Evolutionary conservation across 2,888 invertebrate genomes (phyloP).

Genomic region (Diplazon laetatorius): DNA sequence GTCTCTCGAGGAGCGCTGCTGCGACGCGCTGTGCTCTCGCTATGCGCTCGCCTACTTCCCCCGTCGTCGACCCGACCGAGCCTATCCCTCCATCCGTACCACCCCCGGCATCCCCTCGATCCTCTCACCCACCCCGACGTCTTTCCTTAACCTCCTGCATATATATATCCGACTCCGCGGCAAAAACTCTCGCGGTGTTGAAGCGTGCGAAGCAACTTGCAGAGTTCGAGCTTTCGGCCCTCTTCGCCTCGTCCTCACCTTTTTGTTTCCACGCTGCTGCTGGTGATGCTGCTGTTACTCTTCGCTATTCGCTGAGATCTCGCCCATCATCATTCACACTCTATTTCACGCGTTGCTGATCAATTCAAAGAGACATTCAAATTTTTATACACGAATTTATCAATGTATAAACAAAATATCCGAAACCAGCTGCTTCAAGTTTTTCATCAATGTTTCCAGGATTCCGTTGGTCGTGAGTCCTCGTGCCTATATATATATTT

Average conservation of each 20-base stretch:
- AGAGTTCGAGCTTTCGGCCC: slow-evolving; percentile 31
- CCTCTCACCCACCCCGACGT: slow-evolving; percentile 43
- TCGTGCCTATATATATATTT: too few relatives aligned
- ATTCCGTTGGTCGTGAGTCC: neutral
- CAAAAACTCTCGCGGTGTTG: slow-evolving; percentile 55
- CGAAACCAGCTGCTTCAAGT: too few relatives aligned
- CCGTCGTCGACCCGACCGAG: slow-evolving; percentile 9
- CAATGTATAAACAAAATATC: too few relatives aligned
- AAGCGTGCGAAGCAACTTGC: slow-evolving; percentile 57
- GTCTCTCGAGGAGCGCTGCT: slow-evolving; percentile 80
- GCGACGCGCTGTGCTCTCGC: slow-evolving; percentile 65
- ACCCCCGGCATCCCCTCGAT: slow-evolving; percentile 15
- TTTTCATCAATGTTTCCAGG: too few relatives aligned
- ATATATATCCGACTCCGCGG: slow-evolving; percentile 20
- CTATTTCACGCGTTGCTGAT: slow-evolving; percentile 50
- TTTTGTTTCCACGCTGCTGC: neutral
- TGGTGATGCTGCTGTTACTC: neutral
- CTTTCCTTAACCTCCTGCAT: slow-evolving; percentile 52
- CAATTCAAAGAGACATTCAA: slow-evolving; percentile 41
- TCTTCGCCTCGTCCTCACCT: neutral
- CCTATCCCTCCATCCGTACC: slow-evolving; percentile 27
- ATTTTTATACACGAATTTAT: neutral
- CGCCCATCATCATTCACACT: slow-evolving; percentile 49
- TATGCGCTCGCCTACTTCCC: slow-evolving; percentile 59
- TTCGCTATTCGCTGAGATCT: slow-evolving; percentile 6